These are phyloP conservation scores for Tragelaphus imberbis DNA, from an alignment of 2,113 vertebrate genomes.

Conservation along the genomic window DNA sequence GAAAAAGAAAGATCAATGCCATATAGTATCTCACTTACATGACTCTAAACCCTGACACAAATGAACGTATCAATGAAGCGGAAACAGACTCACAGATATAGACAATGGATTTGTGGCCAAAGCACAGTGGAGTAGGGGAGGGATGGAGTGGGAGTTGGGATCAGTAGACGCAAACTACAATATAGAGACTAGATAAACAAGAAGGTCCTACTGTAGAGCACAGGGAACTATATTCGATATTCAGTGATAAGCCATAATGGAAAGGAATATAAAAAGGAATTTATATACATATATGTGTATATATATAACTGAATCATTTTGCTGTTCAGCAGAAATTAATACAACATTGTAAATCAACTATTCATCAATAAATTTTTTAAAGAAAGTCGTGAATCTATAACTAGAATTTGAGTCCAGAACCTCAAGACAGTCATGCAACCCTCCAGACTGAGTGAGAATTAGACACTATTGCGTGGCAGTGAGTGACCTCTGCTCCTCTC, in stretches of 20 bases:
- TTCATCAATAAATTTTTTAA: not conserved
- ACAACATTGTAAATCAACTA: not conserved
- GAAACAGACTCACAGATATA: not conserved
- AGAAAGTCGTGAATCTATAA: not conserved
- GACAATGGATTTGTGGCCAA: not conserved
- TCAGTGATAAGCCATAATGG: not conserved
- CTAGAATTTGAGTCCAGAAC: not conserved
- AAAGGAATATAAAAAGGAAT: not conserved
- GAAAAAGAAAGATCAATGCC: not conserved
- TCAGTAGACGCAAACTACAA: not conserved
- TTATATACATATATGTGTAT: not conserved
- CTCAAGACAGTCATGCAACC: not conserved
- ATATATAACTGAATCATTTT: not conserved
- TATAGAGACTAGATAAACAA: not conserved
- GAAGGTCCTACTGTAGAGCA: not conserved
- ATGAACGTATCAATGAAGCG: not conserved
- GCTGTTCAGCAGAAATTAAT: not conserved
- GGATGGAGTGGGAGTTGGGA: not conserved
- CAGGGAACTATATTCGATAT: not conserved
- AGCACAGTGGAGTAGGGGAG: not conserved
- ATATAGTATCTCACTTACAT: not conserved
- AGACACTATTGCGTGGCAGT: not conserved
- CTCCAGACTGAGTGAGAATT: too few relatives aligned
- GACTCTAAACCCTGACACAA: not conserved
- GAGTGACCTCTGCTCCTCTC: not conserved